Conservation (phyloP, 2,797 vertebrate genomes). For the Onychomys torridus region DNA sequence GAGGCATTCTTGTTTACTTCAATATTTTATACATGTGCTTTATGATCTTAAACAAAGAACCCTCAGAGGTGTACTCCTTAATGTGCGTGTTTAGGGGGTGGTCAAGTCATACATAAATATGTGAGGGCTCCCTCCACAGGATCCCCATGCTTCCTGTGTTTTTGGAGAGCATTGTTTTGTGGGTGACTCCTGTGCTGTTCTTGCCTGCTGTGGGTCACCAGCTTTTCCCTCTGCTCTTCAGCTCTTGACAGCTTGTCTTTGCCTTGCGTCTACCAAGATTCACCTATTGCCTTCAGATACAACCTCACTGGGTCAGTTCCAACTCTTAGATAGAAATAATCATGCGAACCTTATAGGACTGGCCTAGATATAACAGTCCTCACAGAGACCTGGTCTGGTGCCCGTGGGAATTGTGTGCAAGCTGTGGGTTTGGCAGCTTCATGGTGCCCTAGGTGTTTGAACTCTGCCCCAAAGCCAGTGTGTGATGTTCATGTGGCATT, state of each 20-base stretch:
- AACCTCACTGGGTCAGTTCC: neutral
- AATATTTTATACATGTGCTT: neutral
- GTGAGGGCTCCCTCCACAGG: neutral
- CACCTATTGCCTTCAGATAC: neutral
- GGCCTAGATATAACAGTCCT: neutral
- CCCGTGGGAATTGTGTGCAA: neutral
- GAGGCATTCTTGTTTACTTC: neutral
- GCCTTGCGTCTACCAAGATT: neutral
- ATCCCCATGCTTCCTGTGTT: neutral
- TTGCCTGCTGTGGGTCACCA: neutral
- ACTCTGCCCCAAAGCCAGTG: neutral
- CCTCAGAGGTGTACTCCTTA: neutral
- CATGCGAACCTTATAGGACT: neutral
- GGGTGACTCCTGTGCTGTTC: neutral
- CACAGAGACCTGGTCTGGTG: no score
- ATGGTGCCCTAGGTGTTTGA: neutral
- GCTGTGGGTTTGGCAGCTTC: neutral
- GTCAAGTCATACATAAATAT: neutral
- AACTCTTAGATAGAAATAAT: neutral
- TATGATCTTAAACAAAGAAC: neutral
- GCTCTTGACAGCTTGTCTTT: neutral
- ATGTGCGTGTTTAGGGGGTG: neutral
- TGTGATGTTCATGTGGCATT: accelerated
- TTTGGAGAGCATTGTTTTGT: neutral
- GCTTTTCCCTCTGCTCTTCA: neutral